Evolutionary conservation across 92 coral and sea anemone genomes (phyloP).

Genomic region (Phymanthus crucifer): DNA sequence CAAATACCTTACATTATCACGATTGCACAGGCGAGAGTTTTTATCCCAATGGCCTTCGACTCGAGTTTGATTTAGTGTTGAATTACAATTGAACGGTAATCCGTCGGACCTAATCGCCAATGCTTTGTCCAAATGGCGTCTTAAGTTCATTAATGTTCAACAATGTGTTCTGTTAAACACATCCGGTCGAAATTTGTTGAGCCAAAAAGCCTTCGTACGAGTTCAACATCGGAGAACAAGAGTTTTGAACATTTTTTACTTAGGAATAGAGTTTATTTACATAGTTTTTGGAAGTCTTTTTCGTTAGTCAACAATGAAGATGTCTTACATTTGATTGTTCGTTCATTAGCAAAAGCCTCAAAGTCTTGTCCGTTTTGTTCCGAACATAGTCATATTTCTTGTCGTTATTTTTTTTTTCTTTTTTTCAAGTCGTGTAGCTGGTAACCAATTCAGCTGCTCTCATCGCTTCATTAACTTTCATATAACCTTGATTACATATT

Average conservation of each 20-base stretch:
- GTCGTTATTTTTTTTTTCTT: neutral
- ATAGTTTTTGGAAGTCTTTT: constrained; percentile 62
- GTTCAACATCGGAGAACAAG: constrained; percentile 19
- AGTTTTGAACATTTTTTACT: constrained; percentile 29
- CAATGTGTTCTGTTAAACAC: neutral
- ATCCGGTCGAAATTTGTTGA: constrained; percentile 25
- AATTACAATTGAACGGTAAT: constrained; percentile 60
- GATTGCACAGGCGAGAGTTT: constrained; percentile 19
- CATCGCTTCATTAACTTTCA: constrained; percentile 5
- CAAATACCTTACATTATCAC: constrained; percentile 34
- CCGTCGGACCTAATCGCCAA: constrained; percentile 8
- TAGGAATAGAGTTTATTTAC: constrained; percentile 55
- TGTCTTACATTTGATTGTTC: neutral
- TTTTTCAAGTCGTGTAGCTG: neutral
- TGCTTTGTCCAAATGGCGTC: neutral
- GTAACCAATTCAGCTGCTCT: neutral
- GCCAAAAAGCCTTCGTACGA: constrained; percentile 27
- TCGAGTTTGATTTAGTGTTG: constrained; percentile 36
- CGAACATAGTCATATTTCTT: no score
- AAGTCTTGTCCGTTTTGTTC: neutral
- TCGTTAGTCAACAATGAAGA: constrained; percentile 58
- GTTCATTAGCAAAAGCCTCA: constrained; percentile 16
- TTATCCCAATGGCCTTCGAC: neutral
- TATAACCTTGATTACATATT: neutral
- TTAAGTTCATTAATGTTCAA: neutral